Conservation (phyloP, 30 jellyfish, hydroid and myxozoan species). For the Chrysaora quinquecirrha region DNA sequence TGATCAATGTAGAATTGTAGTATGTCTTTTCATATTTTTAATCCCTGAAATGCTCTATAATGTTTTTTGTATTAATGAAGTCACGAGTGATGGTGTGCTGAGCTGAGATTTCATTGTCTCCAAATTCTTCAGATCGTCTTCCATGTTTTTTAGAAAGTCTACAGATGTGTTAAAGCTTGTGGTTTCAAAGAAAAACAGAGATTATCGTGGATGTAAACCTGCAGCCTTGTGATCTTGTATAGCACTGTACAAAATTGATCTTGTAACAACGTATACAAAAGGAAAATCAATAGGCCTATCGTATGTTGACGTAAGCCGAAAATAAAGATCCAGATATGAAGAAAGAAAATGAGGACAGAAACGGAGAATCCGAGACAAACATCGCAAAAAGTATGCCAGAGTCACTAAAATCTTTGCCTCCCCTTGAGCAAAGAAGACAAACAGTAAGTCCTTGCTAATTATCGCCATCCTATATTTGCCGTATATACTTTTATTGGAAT, state of each 20-base stretch:
- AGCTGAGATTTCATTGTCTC: too few species aligned
- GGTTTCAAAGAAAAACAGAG: neutral
- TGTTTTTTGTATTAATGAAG: too few species aligned
- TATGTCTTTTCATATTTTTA: too few species aligned
- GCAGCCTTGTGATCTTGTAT: neutral
- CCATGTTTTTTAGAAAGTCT: neutral
- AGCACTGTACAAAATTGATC: neutral
- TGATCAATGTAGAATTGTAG: too few species aligned
- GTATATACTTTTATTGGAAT: too few species aligned
- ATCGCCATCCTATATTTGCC: too few species aligned
- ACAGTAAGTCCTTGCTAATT: conserved; percentile 46
- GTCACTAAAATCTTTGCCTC: conserved; percentile 38
- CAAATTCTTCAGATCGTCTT: neutral
- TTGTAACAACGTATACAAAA: neutral
- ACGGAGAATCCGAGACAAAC: too few species aligned
- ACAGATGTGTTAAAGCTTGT: neutral
- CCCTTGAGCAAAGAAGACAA: conserved; percentile 66
- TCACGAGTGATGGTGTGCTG: too few species aligned
- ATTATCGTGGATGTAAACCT: neutral
- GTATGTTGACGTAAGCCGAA: too few species aligned
- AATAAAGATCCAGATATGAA: neutral
- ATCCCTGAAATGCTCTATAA: too few species aligned
- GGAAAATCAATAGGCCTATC: neutral
- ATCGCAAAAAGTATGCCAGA: conserved; percentile 7
- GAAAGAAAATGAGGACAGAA: too few species aligned